Evolutionary conservation across 2,113 vertebrate species (phyloP).

Genomic region (Ptilorrhoa leucosticta): DNA sequence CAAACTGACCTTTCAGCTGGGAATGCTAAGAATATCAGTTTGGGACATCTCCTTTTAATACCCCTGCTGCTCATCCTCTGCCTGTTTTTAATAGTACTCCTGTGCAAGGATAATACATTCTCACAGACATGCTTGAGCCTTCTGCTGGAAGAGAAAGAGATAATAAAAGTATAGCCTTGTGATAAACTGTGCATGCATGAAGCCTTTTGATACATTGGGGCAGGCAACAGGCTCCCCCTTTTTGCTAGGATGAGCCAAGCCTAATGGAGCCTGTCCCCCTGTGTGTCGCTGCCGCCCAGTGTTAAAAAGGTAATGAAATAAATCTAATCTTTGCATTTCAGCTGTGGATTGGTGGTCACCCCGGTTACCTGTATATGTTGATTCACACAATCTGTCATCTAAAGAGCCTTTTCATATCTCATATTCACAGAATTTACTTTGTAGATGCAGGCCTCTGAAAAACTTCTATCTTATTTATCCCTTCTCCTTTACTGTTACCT

Average conservation of each 20-base stretch:
- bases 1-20: not conserved
- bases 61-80: not conserved
- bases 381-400: not conserved
- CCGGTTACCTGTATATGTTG: not conserved
- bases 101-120: not conserved
- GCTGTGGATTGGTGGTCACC: rapidly evolving
- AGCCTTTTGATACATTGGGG: not conserved
- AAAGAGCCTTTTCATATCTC: not conserved
- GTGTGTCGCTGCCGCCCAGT: not conserved
- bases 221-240: not conserved
- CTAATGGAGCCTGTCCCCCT: not conserved
- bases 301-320: not conserved
- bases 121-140: not conserved
- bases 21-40: not conserved
- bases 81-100: not conserved
- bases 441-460: not conserved
- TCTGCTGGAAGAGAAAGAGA: not conserved
- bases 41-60: not conserved
- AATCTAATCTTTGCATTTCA: not conserved
- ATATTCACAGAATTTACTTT: not conserved
- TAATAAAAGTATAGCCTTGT: not conserved
- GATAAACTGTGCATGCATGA: not conserved
- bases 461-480: not conserved
- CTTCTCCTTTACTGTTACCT: not conserved
- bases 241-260: not conserved